Evolutionary conservation across 2,888 invertebrate species (phyloP), one percentile per base, ranked within the genome.

Genomic region (Caenorhabditis zanzibari): DNA sequence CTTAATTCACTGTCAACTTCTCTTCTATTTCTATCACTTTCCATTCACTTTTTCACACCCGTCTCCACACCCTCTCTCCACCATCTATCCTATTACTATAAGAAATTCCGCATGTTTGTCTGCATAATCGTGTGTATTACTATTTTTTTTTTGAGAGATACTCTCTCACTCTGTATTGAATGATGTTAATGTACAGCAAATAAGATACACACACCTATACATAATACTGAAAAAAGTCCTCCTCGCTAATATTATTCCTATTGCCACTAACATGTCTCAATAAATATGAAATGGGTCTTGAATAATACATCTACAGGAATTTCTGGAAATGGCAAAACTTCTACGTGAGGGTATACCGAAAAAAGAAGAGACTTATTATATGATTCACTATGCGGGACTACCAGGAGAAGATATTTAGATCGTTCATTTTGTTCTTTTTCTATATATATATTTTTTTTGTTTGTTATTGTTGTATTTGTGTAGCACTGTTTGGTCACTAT

Each of bases 251-350:
- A 69, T 58, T 71, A 69, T 71, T 47, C 35, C 41, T 24, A 63
- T 72, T 59, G 41, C 80, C 63, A 73, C 80, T 80, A 73, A 80
- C 80, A 80, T 73, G 80, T 80, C 73, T 66, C 41, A 73, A 80
- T 80, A 68, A 80, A 80, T 68, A 49, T 73, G 24, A 80, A 80
- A 80, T 73, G 72, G 72, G 80, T 73, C 52, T 68, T 41, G 44
- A 28, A 28, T 24, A 28, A 22, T 26, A 14, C 9, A 14, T 10
- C 71, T 82, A 47, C 63, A 83, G 83, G 83, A 83, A 6, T 80
- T 83, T 64, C 26, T 71, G 41, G 84, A 84, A 54, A 76, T 81
- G 72, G 84, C 84, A 6, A 58, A 61, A 38, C n/a, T 38, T 16
- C n/a, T 80, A 19, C 75, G 80, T 16, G 75, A 76, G 47, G 76